Base-by-base conservation (phyloP, 1,140 invertebrate species). In the Drosophila rufa region DNA sequence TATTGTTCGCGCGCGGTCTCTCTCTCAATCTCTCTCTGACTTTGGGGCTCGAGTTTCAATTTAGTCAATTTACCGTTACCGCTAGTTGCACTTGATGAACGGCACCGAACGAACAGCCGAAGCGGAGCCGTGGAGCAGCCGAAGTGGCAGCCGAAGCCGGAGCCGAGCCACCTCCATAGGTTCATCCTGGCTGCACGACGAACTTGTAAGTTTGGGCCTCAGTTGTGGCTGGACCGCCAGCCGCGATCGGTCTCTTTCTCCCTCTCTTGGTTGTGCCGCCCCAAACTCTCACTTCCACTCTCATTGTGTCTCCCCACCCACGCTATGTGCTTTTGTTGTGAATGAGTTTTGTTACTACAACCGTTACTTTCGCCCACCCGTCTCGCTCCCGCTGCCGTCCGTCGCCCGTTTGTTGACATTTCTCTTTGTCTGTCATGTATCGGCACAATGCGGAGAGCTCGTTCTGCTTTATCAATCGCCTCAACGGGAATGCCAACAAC, bases 401-500 rank as follows among this genome's bases (percentile, higher is more conserved):
- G 40, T 25, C 30, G 40, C 15, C n/a, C 27, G 12, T 56, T 56
- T 56, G 51, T 55, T 38, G 51, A 38, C 51, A 19, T 38, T 38
- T 22, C 33, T 68, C 67, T 68, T 70, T 70, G 79, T 81, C 53
- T 68, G 68, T 42, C 56, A 91, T 91, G 83, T 87, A 89, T 89
- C 89, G 87, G 59, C 66, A 87, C 70, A 91, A 91, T 82, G 78
- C 81, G 50, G 85, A 91, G 58, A 91, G 89, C 75, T 91, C 90
- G 60, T 91, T 91, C 58, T 91, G 89, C 77, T 91, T 91, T 47
- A 89, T 91, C 75, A 91, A 91, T 82, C 90, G 89, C 47, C 65
- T 91, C 12, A 91, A 91, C 58, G 79, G 90, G 12, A 64, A 79
- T 50, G 57, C 65, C 57, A 75, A 95, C 48, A 75, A 95, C 75